Conservation (phyloP, 37 sponge, comb jelly and placozoan species). For the Eunapius fragilis region DNA sequence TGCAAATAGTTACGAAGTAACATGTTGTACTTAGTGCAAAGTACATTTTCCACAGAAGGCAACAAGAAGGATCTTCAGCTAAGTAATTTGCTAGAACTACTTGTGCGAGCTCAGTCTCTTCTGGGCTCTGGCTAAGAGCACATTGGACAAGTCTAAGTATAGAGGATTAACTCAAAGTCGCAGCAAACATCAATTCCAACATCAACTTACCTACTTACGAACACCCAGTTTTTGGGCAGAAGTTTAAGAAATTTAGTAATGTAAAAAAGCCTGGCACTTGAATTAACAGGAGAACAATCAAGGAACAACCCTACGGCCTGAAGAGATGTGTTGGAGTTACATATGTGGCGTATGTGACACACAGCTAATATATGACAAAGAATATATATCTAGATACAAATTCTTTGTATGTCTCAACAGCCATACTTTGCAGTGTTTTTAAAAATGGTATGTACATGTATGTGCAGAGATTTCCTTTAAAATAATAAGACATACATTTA, state of each 20-base stretch:
- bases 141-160: constrained; percentile 3
- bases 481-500: too few relatives aligned
- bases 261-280: not conserved
- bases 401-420: too few relatives aligned
- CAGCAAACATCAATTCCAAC: not conserved
- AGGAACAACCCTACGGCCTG: constrained; percentile 8
- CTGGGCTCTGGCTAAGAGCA: constrained; percentile 29
- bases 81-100: constrained; percentile 19
- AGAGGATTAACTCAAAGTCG: not conserved
- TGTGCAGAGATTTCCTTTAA: too few relatives aligned
- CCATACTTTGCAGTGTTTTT: too few relatives aligned
- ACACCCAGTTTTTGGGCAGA: constrained; percentile 13
- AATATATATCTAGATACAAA: too few relatives aligned
- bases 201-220: constrained; percentile 3
- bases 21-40: not conserved
- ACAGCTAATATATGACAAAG: too few relatives aligned
- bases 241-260: not conserved
- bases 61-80: constrained; percentile 9
- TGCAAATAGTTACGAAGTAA: not conserved
- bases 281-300: constrained; percentile 10
- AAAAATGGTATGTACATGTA: too few relatives aligned
- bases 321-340: not conserved
- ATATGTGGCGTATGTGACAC: too few relatives aligned
- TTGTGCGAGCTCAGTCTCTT: constrained; percentile 7
- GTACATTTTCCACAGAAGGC: constrained; percentile 28